Evolutionary conservation across 1,140 invertebrate species (phyloP).

Genomic region (Callitettix versicolor): DNA sequence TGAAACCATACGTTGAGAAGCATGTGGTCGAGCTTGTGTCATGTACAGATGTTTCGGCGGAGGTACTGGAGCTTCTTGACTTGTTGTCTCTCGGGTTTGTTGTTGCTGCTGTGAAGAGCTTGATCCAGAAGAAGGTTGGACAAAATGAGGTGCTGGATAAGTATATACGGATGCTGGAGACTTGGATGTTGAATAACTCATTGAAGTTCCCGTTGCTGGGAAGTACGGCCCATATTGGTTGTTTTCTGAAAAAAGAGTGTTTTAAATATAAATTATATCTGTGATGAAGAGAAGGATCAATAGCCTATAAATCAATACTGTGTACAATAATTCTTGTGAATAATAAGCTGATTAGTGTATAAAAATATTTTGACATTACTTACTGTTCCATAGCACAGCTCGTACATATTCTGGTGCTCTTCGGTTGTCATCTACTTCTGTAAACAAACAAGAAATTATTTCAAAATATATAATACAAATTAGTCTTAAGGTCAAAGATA

Average conservation of each 20-base stretch:
- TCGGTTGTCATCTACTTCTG: slow-evolving; percentile 62
- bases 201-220: slow-evolving; percentile 30
- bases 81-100: too few species aligned
- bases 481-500: too few species aligned
- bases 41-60: slow-evolving; percentile 16
- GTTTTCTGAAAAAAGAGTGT: slow-evolving; percentile 21
- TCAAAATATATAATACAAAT: too few species aligned
- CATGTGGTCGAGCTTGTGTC: slow-evolving; percentile 12
- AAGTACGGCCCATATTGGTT: slow-evolving; percentile 27
- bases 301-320: too few species aligned
- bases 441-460: slow-evolving; percentile 38
- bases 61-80: not conserved
- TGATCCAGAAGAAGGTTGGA: not conserved
- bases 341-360: too few species aligned
- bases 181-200: slow-evolving; percentile 10
- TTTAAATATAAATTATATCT: too few species aligned
- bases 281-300: too few species aligned
- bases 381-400: slow-evolving; percentile 72
- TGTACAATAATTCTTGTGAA: too few species aligned
- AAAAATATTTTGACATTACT: too few species aligned
- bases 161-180: not conserved
- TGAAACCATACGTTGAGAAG: too few species aligned
- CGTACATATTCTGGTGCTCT: slow-evolving; percentile 60
- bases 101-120: too few species aligned
- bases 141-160: not conserved